Evolutionary conservation across 2,113 vertebrate species (phyloP), one percentile per base, ranked within the genome.

Genomic region (Conger conger): DNA sequence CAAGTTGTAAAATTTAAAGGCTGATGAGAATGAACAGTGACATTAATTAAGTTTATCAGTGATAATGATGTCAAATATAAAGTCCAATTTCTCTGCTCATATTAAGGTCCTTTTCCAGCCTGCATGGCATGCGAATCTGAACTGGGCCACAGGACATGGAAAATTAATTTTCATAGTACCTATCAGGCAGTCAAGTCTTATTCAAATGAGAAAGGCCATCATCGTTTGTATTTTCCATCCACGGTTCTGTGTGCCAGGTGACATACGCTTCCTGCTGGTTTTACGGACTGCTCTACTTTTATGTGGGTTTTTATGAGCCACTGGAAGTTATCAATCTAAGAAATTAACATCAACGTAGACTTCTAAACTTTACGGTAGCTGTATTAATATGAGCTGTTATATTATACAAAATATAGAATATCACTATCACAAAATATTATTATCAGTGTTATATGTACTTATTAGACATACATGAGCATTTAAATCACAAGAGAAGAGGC

Each of bases 151-250:
- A 82, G 84, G 85, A 84, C 83, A 91, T 87, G 91, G 89, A 92
- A 92, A 87, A 89, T 91, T 63, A 76, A 92, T 92, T 92, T 92
- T 90, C 91, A 89, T 91, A 91, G 80, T 77, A 89, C 79, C 87
- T 89, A 88, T 89, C 91, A 89, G 78, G 78, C 81, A 83, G 85
- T 84, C 79, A 36, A n/a, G 82, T 85, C 89, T 88, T 86, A 91
- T 91, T 91, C 91, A 92, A 92, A 92, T 87, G 82, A 90, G 87
- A 89, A 50, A 86, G 86, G 83, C 86, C 91, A 90, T 88, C 79
- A 87, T 33, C 82, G 83, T 86, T 82, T 86, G 81, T 85, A 90
- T 89, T 91, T 91, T 91, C 89, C 89, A 90, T 90, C 83, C 86
- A 86, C 80, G 86, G 85, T 87, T 89, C 85, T 85, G 33, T 84